These are phyloP conservation scores for Onychorhynchus coronatus DNA, from an alignment of 2,113 vertebrate species.

Conservation along the genomic window DNA sequence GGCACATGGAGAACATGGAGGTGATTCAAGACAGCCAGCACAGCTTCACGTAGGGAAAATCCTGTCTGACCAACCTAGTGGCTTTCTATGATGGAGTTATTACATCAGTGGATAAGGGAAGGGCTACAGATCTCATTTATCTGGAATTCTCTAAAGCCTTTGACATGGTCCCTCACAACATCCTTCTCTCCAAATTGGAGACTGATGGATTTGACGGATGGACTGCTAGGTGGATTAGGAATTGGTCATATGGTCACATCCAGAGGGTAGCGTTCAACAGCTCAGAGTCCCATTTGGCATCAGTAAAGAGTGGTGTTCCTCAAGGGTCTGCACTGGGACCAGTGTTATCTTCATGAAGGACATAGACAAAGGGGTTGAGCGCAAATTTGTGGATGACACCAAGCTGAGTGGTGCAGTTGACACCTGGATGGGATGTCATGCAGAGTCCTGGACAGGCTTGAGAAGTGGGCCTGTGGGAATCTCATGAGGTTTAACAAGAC, in stretches of 20 bases:
- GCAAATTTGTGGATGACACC: neutral
- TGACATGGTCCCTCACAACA: neutral
- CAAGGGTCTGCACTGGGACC: neutral
- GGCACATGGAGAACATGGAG: neutral
- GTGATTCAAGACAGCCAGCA: neutral
- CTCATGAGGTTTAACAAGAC: neutral
- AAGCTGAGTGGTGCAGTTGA: neutral
- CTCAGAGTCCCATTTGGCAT: neutral
- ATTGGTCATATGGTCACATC: neutral
- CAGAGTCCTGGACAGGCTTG: neutral
- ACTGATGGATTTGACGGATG: neutral
- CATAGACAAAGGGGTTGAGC: neutral
- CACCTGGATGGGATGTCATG: neutral
- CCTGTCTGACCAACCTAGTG: neutral
- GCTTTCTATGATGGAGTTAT: neutral
- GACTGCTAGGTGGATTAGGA: neutral
- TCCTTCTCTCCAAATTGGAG: neutral
- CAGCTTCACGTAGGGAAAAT: neutral
- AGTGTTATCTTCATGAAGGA: neutral
- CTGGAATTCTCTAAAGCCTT: neutral
- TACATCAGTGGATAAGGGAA: neutral
- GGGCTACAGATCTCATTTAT: neutral
- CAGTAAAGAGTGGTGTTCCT: neutral
- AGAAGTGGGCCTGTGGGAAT: neutral
- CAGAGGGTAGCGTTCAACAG: neutral